Conservation (phyloP, 2,888 invertebrate genomes). For the Pseudolycoriella hygida region DNA sequence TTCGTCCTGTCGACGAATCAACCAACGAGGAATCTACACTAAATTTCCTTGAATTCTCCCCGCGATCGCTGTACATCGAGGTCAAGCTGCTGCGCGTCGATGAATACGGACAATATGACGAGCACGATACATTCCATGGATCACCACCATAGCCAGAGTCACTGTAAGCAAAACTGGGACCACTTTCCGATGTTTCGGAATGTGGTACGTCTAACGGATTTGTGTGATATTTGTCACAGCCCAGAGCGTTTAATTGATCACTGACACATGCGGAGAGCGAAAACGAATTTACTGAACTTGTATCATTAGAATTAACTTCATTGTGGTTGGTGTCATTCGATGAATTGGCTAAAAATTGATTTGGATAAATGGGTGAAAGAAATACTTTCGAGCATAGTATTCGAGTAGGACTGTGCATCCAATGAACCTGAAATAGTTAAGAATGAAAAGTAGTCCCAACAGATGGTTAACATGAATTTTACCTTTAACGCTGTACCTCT, state of each 20-base stretch:
- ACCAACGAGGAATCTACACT: constrained; percentile 21
- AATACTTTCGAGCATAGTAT: constrained; percentile 43
- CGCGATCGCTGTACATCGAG: constrained; percentile 24
- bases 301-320: constrained; percentile 22
- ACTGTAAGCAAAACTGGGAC: constrained; percentile 7
- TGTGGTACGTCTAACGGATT: constrained; percentile 25
- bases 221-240: constrained; percentile 11
- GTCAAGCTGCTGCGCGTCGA: constrained; percentile 28
- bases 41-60: constrained; percentile 18
- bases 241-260: constrained; percentile 8
- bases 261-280: constrained; percentile 21
- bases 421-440: constrained; percentile 25
- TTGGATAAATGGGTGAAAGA: constrained; percentile 32
- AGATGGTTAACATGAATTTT: background rate
- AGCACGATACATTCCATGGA: constrained; percentile 17
- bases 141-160: constrained; percentile 26
- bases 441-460: background rate
- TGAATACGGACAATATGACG: constrained; percentile 21
- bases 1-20: constrained; percentile 30
- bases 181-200: constrained; percentile 2
- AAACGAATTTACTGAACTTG: constrained; percentile 25
- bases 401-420: constrained; percentile 30
- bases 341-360: constrained; percentile 8
- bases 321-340: constrained; percentile 4
- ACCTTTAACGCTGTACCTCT: constrained; percentile 77